These are phyloP conservation scores for Chrysina gloriosa DNA, from an alignment of 2,888 invertebrate species.

Conservation along the genomic window DNA sequence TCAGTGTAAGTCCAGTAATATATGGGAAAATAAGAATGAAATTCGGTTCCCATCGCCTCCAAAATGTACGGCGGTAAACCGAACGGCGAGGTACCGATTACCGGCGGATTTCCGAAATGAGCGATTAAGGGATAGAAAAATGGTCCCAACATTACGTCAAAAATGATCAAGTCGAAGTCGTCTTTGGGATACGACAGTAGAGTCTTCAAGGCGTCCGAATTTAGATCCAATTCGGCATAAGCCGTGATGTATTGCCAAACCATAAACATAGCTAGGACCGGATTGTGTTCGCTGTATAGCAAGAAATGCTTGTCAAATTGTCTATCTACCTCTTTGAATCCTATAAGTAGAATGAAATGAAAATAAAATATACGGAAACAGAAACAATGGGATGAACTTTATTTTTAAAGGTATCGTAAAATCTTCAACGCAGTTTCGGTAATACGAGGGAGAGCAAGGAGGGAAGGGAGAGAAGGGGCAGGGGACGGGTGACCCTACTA, in stretches of 20 bases:
- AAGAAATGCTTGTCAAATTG: not conserved
- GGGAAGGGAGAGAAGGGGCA: too few relatives aligned
- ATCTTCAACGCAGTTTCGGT: too few relatives aligned
- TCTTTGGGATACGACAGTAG: slow-evolving; percentile 48
- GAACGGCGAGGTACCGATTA: slow-evolving; percentile 46
- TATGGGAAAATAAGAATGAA: slow-evolving; percentile 52
- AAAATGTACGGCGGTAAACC: slow-evolving; percentile 37
- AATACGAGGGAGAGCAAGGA: too few relatives aligned
- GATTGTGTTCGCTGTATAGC: not conserved
- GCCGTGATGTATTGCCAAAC: not conserved
- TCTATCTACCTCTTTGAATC: not conserved
- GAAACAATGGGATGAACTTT: not conserved
- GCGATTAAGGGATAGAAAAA: slow-evolving; percentile 49
- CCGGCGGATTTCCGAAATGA: slow-evolving; percentile 47
- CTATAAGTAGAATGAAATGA: not conserved
- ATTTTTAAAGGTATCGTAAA: not conserved
- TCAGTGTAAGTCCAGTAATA: slow-evolving; percentile 46
- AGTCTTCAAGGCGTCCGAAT: slow-evolving; percentile 42
- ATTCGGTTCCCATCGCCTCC: slow-evolving; percentile 42
- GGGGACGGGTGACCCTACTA: too few relatives aligned
- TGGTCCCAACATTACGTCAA: slow-evolving; percentile 41
- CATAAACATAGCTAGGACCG: not conserved
- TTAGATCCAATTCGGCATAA: slow-evolving; percentile 38
- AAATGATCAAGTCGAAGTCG: slow-evolving; percentile 50
- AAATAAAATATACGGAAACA: not conserved